Evolutionary conservation across 2,797 vertebrate genomes (phyloP).

Genomic region (Chelonia mydas): DNA sequence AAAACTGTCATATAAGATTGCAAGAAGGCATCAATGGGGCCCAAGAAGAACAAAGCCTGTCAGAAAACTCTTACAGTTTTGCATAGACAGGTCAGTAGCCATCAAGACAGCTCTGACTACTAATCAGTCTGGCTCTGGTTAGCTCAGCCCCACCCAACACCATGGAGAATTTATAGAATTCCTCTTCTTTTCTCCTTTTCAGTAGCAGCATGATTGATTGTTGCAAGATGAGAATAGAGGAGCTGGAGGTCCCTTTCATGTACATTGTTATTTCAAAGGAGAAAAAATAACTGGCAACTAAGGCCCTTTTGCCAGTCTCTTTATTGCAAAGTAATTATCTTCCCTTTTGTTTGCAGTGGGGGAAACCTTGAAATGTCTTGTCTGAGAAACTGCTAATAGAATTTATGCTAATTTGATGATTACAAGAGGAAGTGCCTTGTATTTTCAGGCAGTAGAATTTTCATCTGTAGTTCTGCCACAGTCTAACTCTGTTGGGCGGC

Average conservation of each 20-base stretch:
- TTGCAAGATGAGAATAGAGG: not conserved
- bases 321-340: conserved; percentile 72
- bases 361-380: conserved; percentile 64
- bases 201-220: not conserved
- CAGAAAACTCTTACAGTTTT: not conserved
- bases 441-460: conserved; percentile 66
- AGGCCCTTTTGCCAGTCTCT: conserved; percentile 58
- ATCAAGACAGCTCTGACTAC: not conserved
- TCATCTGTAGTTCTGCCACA: conserved; percentile 38
- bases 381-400: conserved; percentile 74
- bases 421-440: conserved; percentile 70
- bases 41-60: not conserved
- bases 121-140: not conserved
- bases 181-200: not conserved
- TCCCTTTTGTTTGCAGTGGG: conserved; percentile 72
- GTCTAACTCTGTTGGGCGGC: not conserved
- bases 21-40: not conserved
- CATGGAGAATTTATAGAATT: not conserved
- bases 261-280: not conserved
- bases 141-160: not conserved
- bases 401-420: conserved; percentile 81
- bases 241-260: conserved; percentile 37
- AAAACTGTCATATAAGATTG: not conserved
- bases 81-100: not conserved
- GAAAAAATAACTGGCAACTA: conserved; percentile 5